phyloP scores from a whole-genome alignment of 2,113 vertebrate species.

The Corythornis vintsioides region DNA sequence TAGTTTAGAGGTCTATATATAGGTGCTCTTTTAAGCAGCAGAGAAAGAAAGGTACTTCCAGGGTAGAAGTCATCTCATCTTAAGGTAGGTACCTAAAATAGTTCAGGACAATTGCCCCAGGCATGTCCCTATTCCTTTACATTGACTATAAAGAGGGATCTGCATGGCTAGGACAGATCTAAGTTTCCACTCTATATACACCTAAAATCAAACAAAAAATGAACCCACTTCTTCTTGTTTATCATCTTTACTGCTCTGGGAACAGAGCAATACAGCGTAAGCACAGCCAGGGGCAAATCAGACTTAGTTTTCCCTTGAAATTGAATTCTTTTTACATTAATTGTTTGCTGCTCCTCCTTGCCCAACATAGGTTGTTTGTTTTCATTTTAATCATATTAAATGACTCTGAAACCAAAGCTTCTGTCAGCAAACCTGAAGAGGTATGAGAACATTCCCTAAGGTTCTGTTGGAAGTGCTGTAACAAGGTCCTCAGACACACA shows the following conservation, averaged over 20 bases:
- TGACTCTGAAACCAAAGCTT: background rate
- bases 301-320: background rate
- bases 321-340: background rate
- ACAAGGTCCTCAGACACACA: background rate
- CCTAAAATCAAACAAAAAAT: background rate
- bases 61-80: background rate
- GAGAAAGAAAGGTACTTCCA: slow-evolving; percentile 7
- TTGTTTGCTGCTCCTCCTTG: background rate
- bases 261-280: background rate
- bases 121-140: background rate
- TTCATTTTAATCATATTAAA: background rate
- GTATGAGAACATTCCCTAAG: background rate
- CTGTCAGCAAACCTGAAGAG: background rate
- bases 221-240: background rate
- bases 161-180: background rate
- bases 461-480: background rate
- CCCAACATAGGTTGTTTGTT: background rate
- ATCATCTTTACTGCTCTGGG: background rate
- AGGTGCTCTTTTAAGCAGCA: background rate
- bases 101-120: background rate
- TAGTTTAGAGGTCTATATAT: background rate
- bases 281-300: background rate
- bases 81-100: background rate
- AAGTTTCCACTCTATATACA: background rate
- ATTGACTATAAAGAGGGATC: background rate